phyloP scores from a whole-genome alignment of 1,140 invertebrate genomes.

The Cotesia typhae region DNA sequence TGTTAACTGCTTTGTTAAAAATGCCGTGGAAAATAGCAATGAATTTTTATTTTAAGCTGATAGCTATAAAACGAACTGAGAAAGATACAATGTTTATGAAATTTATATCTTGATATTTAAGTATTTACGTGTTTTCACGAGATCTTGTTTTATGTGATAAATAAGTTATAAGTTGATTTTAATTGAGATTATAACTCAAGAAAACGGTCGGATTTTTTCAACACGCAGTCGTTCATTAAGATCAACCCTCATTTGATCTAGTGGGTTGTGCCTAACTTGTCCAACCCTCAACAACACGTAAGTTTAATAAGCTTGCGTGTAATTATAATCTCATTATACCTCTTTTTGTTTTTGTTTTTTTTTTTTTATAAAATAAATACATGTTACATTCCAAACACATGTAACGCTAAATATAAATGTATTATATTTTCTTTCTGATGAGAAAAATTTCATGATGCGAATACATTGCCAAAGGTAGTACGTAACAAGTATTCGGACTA shows the following conservation, averaged over 20 bases:
- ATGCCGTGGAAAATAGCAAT: too few species aligned
- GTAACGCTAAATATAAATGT: neutral
- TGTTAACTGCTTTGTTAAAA: too few species aligned
- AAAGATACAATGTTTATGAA: too few species aligned
- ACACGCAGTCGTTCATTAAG: neutral
- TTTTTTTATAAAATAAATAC: too few species aligned
- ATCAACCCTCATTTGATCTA: slow-evolving; percentile 4
- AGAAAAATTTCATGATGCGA: neutral
- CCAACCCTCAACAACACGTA: slow-evolving; percentile 21
- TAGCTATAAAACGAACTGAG: too few species aligned
- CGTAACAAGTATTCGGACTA: slow-evolving; percentile 17
- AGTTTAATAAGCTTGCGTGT: slow-evolving; percentile 18
- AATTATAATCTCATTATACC: neutral
- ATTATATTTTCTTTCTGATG: slow-evolving; percentile 4
- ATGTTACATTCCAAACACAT: too few species aligned
- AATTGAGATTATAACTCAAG: slow-evolving; percentile 47
- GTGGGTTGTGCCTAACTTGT: slow-evolving; percentile 23
- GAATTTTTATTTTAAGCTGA: too few species aligned
- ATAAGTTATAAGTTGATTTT: slow-evolving; percentile 44
- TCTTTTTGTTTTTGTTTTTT: too few species aligned
- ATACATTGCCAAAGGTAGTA: slow-evolving; percentile 3
- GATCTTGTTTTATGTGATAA: slow-evolving; percentile 45
- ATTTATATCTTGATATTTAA: too few species aligned
- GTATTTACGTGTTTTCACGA: slow-evolving; percentile 45
- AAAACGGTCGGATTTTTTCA: neutral